phyloP scores from a whole-genome alignment of 2,888 invertebrate genomes.

The Drosophila greeni region DNA sequence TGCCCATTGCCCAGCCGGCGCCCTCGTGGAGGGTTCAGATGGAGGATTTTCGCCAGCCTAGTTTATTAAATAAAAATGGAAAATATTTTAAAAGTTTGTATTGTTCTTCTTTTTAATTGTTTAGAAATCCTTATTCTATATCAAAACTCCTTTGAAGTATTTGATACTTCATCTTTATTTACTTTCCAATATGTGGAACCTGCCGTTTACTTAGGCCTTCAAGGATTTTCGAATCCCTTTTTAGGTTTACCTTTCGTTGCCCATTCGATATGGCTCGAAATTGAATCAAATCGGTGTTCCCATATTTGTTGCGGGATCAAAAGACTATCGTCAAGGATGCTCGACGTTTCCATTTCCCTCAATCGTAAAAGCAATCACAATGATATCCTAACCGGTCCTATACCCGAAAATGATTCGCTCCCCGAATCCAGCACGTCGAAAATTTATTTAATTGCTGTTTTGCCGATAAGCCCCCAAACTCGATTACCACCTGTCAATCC shows the following conservation, averaged over 20 bases:
- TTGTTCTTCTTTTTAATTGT: background rate
- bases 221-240: background rate
- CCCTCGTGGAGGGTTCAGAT: too few relatives aligned
- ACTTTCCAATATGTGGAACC: background rate
- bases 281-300: conserved; percentile 39
- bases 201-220: background rate
- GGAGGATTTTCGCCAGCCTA: too few relatives aligned
- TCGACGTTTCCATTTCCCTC: conserved; percentile 28
- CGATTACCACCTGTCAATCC: conserved; percentile 42
- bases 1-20: too few relatives aligned
- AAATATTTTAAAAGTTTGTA: too few relatives aligned
- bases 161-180: background rate
- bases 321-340: conserved; percentile 36
- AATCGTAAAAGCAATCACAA: conserved; percentile 32
- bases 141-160: background rate
- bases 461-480: conserved; percentile 43
- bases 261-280: conserved; percentile 16
- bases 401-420: conserved; percentile 19
- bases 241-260: conserved; percentile 14
- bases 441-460: conserved; percentile 43
- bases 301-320: conserved; percentile 27
- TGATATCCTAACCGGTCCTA: conserved; percentile 26
- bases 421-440: conserved; percentile 35
- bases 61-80: too few relatives aligned
- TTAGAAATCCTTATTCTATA: background rate